These are phyloP conservation scores for Epicauta chinensis DNA, from an alignment of 1,140 invertebrate species.

Conservation along the genomic window DNA sequence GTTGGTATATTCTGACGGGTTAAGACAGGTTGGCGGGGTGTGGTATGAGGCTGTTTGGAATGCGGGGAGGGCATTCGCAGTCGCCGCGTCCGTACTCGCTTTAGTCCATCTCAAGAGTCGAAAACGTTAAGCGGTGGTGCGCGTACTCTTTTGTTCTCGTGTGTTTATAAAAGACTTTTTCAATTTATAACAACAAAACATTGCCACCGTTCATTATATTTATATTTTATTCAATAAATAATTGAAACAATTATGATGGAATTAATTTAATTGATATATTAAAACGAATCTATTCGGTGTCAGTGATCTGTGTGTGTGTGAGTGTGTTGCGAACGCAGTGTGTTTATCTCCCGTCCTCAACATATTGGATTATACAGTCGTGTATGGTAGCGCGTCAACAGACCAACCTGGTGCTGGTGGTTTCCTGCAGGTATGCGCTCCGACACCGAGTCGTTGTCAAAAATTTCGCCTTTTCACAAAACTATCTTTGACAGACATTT, in stretches of 20 bases:
- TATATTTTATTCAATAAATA: too few relatives aligned
- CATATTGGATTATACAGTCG: slow-evolving; percentile 18
- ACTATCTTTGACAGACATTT: not conserved
- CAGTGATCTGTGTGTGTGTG: slow-evolving; percentile 9
- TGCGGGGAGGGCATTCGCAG: slow-evolving; percentile 38
- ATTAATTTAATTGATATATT: too few relatives aligned
- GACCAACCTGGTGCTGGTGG: slow-evolving; percentile 1
- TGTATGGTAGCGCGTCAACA: slow-evolving; percentile 10
- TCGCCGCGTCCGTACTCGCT: slow-evolving; percentile 30
- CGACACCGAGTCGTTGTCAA: not conserved
- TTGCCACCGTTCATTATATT: too few relatives aligned
- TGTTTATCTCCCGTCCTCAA: not conserved
- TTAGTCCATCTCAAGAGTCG: slow-evolving; percentile 37
- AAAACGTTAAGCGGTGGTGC: not conserved
- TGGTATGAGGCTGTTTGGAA: slow-evolving; percentile 36
- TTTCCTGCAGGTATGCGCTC: slow-evolving; percentile 20
- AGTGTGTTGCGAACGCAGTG: slow-evolving; percentile 4
- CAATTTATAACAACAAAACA: too few relatives aligned
- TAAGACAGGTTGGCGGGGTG: slow-evolving; percentile 32
- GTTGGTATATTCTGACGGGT: not conserved
- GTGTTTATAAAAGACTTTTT: too few relatives aligned
- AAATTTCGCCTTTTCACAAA: too few relatives aligned
- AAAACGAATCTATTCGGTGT: not conserved
- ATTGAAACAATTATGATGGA: too few relatives aligned
- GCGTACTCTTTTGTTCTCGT: too few relatives aligned